Percentiles rank a stretch among this genome's conserved stretches.
These are phyloP conservation scores for Notarius lentiginosus DNA, from an alignment of 2,113 vertebrate species.

Conservation along the genomic window DNA sequence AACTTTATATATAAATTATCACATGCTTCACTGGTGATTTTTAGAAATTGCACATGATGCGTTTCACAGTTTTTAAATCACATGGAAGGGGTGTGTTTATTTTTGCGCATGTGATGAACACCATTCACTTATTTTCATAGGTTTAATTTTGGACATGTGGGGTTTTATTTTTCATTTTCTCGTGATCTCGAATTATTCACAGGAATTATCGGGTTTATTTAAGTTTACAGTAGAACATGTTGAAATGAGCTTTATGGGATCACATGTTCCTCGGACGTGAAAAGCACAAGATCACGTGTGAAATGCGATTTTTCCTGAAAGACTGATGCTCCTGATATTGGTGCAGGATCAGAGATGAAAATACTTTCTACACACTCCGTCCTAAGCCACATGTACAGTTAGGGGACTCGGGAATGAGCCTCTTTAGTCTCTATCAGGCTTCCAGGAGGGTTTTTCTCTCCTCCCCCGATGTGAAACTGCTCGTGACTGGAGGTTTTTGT, in stretches of 20 bases:
- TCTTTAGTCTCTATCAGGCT: background rate
- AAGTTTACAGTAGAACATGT: background rate
- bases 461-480: background rate
- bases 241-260: background rate
- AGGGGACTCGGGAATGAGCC: background rate
- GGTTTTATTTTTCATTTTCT: background rate
- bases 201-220: background rate
- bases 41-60: background rate
- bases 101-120: background rate
- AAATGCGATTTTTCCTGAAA: background rate
- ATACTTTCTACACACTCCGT: background rate
- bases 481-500: constrained; percentile 16
- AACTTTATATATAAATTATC: too few relatives aligned
- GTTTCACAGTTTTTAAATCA: background rate
- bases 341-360: background rate
- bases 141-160: background rate
- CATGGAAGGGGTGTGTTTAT: background rate
- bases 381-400: background rate
- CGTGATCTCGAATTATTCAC: background rate
- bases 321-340: background rate
- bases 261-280: background rate
- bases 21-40: too few relatives aligned
- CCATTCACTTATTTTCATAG: background rate
- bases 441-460: background rate
- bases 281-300: background rate